Evolutionary conservation across 1,140 invertebrate genomes (phyloP), one percentile per base, ranked within the genome.

Genomic region (Drosophila funebris): DNA sequence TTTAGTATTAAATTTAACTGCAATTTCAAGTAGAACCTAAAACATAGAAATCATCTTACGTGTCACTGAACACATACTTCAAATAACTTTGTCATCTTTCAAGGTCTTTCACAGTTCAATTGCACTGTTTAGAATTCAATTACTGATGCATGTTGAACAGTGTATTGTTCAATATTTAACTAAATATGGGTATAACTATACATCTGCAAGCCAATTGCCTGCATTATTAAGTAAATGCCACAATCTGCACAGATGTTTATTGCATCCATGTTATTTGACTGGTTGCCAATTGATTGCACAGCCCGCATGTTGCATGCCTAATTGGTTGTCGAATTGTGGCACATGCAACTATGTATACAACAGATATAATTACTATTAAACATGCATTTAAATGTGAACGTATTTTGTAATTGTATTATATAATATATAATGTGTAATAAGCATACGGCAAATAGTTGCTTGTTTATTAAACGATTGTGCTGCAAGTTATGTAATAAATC

Each of bases 221-320:
- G 56, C 56, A 68, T 68, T 50, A 60, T 68, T 60, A 29, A 46
- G 20, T 11, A 22, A 61, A 37, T 41, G 20, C 22, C 37, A n/a
- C 39, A 44, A 27, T 44, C 13, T 37, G 13, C 27, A 31, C 52
- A 46, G 8, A 14, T 41, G n/a, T 31, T 16, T 43, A 60, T 16
- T 24, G 16, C 27, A 20, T 22, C 29, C 18, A 41, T 29, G 63
- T 63, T 46, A 53, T 56, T 56, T 54, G 16, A 43, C 6, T 62
- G n/a, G 20, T 53, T 53, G 14, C 14, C 20, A 50, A 37, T 50
- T 33, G 18, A 48, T 16, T 61, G 8, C 29, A 46, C 44, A 39
- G 13, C 44, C 18, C 60, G 60, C 60, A 70, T 63, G 53, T 48
- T 46, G 39, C 60, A 54, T 54, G 60, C 29, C 16, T 63, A 70